These are phyloP conservation scores for Cremastinae sp. DNA, from an alignment of 2,888 invertebrate genomes.

Conservation along the genomic window DNA sequence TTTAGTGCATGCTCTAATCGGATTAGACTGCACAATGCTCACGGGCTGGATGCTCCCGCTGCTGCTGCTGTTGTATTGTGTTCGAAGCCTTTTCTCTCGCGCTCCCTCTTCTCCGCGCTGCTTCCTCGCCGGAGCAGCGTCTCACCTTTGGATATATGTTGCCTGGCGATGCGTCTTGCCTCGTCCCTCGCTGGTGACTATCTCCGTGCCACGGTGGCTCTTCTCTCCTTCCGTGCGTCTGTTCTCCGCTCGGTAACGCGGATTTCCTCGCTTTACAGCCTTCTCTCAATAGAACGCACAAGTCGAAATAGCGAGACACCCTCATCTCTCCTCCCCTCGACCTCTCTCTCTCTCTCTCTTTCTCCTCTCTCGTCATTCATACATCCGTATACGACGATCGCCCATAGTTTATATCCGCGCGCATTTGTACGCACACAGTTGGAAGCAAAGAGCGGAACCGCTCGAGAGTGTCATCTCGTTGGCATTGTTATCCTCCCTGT, in stretches of 20 bases:
- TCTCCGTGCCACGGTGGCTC: constrained; percentile 43
- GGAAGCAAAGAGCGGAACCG: constrained; percentile 47
- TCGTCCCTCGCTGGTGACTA: constrained; percentile 32
- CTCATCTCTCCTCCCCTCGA: constrained; percentile 52
- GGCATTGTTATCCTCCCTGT: constrained; percentile 73
- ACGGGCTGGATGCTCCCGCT: constrained; percentile 51
- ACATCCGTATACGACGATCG: constrained; percentile 12
- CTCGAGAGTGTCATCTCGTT: constrained; percentile 66
- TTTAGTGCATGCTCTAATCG: constrained; percentile 79
- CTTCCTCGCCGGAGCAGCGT: constrained; percentile 7
- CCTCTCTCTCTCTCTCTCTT: constrained; percentile 25
- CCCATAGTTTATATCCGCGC: constrained; percentile 32
- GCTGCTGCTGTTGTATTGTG: constrained; percentile 62
- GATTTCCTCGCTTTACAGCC: constrained; percentile 78
- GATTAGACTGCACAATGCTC: constrained; percentile 73
- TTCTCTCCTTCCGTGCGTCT: constrained; percentile 66
- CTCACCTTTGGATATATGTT: constrained; percentile 33
- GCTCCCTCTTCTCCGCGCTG: constrained; percentile 39
- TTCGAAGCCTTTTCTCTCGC: constrained; percentile 45
- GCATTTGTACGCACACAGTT: constrained; percentile 36
- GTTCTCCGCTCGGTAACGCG: constrained; percentile 75
- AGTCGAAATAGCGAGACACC: constrained; percentile 68
- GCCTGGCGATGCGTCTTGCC: constrained; percentile 9
- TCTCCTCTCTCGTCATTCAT: constrained; percentile 15
- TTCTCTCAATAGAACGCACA: constrained; percentile 73